Conservation (phyloP, 2,113 vertebrate genomes). For the Forbesichthys agassizii region DNA sequence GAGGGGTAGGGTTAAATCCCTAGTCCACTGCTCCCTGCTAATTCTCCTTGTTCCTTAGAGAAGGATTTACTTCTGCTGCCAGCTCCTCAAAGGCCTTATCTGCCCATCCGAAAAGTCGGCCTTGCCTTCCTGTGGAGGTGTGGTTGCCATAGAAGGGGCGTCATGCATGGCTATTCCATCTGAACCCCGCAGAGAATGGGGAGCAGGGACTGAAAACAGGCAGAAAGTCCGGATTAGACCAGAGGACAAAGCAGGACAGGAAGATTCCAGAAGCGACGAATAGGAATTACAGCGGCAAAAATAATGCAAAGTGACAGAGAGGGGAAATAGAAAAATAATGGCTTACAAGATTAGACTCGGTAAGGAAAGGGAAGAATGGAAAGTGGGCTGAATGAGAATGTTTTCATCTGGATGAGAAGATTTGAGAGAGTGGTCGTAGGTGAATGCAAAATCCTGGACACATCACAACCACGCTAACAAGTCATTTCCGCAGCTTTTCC, state of each 20-base stretch:
- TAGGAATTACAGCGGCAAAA: conserved; percentile 93
- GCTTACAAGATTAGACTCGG: conserved; percentile 82
- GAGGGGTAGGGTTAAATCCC: conserved; percentile 90
- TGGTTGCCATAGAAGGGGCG: conserved; percentile 93
- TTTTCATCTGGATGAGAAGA: conserved; percentile 84
- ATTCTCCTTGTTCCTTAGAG: conserved; percentile 94
- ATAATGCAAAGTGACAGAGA: conserved; percentile 93
- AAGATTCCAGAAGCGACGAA: conserved; percentile 92
- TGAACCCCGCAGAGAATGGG: conserved; percentile 82
- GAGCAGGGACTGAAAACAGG: conserved; percentile 82
- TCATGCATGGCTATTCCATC: conserved; percentile 88
- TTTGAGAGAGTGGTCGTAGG: conserved; percentile 69
- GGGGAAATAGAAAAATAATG: conserved; percentile 93
- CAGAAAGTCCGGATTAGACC: conserved; percentile 88
- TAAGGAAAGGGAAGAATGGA: conserved; percentile 76
- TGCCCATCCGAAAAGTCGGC: conserved; percentile 85
- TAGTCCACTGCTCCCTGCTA: conserved; percentile 89
- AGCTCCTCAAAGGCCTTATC: conserved; percentile 88
- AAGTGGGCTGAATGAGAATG: conserved; percentile 80
- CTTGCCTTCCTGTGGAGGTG: conserved; percentile 90
- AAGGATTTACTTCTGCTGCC: conserved; percentile 93
- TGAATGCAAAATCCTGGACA: conserved; percentile 65
- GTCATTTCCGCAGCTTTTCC: conserved; percentile 75
- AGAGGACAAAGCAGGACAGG: conserved; percentile 87
- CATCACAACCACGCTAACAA: conserved; percentile 70